A percentile compares a stretch with the other conserved stretches of the same genome.
These are phyloP conservation scores for Cheirogaleus major DNA, from an alignment of 2,797 vertebrate genomes.

Conservation along the genomic window DNA sequence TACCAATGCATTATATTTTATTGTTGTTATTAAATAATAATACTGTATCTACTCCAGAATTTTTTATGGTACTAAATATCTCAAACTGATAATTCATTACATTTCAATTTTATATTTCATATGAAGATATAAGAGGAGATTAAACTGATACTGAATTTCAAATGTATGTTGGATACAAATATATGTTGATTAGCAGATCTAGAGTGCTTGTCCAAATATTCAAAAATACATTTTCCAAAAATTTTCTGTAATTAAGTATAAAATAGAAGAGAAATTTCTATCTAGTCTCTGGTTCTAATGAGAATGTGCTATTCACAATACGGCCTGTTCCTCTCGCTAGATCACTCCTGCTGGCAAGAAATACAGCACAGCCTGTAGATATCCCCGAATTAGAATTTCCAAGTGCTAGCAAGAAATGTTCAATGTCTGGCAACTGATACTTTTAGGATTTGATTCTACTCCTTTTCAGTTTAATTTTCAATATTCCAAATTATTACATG, in stretches of 20 bases:
- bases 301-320: constrained; percentile 21
- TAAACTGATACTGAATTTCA: neutral
- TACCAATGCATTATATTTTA: neutral
- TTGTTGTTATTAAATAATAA: neutral
- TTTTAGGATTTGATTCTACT: neutral
- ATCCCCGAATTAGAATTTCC: constrained; percentile 5
- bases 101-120: constrained; percentile 13
- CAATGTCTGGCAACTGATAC: neutral
- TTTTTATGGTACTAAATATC: neutral
- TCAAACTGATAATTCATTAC: neutral
- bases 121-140: neutral
- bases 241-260: neutral
- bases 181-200: neutral
- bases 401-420: constrained; percentile 21
- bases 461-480: constrained; percentile 38
- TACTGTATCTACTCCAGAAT: neutral
- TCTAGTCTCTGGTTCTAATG: neutral
- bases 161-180: constrained; percentile 5
- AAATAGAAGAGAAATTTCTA: constrained; percentile 3
- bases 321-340: neutral
- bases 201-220: neutral
- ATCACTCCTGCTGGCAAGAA: constrained; percentile 13
- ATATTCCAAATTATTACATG: neutral
- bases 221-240: constrained; percentile 32
- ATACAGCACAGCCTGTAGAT: neutral